A percentile compares a stretch with the other conserved stretches of the same genome.
Conservation (phyloP, 2,113 vertebrate genomes). For the Chloropsis cyanopogon region DNA sequence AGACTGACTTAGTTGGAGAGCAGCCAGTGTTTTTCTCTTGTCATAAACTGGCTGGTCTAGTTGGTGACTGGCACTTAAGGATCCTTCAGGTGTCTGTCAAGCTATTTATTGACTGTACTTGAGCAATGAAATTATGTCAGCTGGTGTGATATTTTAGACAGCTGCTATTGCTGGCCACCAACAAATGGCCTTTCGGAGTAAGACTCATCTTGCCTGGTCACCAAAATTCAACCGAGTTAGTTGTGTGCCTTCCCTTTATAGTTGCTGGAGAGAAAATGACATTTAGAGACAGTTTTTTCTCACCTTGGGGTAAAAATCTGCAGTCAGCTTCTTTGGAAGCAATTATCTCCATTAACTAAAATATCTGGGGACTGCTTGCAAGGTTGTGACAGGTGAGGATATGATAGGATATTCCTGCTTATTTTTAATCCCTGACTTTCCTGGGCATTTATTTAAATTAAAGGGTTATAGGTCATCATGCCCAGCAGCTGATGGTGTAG, state of each 20-base stretch:
- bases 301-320: neutral
- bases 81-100: constrained; percentile 23
- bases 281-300: neutral
- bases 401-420: neutral
- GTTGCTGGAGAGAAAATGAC: neutral
- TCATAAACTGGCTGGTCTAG: neutral
- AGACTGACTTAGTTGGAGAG: neutral
- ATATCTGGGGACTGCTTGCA: neutral
- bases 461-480: neutral
- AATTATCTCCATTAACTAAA: neutral
- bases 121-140: neutral
- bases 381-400: neutral
- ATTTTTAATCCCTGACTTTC: neutral
- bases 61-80: neutral
- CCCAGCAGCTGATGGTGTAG: neutral
- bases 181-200: neutral
- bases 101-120: neutral
- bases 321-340: neutral
- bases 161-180: neutral
- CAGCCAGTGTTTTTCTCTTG: neutral
- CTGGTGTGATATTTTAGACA: neutral
- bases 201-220: neutral
- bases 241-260: neutral
- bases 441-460: neutral
- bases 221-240: neutral